Base-by-base conservation (phyloP, 2,888 invertebrate species). In the Aspidapion aeneum region DNA sequence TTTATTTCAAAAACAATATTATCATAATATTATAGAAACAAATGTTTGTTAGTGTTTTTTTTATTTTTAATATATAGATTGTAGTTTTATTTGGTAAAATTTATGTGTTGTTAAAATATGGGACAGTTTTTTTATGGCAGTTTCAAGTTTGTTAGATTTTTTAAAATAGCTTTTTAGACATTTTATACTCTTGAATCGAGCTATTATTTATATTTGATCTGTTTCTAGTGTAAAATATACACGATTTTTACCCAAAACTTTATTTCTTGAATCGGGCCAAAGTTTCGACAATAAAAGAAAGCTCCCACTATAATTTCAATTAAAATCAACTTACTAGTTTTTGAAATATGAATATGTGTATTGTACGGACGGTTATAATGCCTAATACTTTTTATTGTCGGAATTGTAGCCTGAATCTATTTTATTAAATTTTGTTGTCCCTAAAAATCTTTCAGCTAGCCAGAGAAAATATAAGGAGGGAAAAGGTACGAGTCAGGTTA, bases 401-500 rank as follows among this genome's bases (percentile, higher is more conserved):
- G n/a, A n/a, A n/a, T n/a, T n/a, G n/a, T n/a, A n/a, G n/a, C n/a
- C n/a, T n/a, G n/a, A n/a, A n/a, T n/a, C n/a, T n/a, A n/a, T n/a
- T n/a, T n/a, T n/a, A n/a, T n/a, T n/a, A n/a, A n/a, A n/a, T 35
- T 35, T 3, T 35, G 3, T 35, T 35, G 5, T 35, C 12, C 35
- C 35, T 35, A 3, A 35, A 35, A 35, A 35, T 12, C 12, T 35
- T 35, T 35, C 35, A 35, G 35, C 35, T 35, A 35, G 18, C 21
- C 57, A 17, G 49, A 58, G 35, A 22, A 18, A 57, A 57, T 49
- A 50, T 63, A 21, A 19, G 51, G 61, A 66, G 66, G 18, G 12
- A 52, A 57, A 66, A 68, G 68, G 68, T 68, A 68, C 58, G 63
- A 60, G 57, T 50, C 58, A 12, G 12, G 35, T 3, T 35, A 35